Evolutionary conservation across 1,140 invertebrate species (phyloP), one percentile per base, ranked within the genome.

Genomic region (Piezodorus guildinii): DNA sequence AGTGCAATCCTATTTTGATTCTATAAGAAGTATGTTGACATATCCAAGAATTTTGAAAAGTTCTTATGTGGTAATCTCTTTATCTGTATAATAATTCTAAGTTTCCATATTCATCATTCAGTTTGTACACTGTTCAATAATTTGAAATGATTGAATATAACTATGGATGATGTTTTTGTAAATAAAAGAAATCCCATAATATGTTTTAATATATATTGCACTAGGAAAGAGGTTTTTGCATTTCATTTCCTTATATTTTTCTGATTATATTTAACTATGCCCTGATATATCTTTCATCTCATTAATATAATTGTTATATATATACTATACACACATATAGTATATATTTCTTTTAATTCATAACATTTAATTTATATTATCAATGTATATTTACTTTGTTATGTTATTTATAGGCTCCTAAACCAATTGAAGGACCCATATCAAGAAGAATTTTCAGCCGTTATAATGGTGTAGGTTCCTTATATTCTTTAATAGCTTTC

Each of bases 391-490:
- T 6, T 49, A 49, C 21, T 10, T 49, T 6, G 8, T 19, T 19
- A 5, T n/a, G 17, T 49, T 49, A 19, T 49, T 49, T 39, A 39
- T 49, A 49, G 46, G 46, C 46, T 49, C 46, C 46, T 21, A 21
- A 49, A n/a, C 46, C 46, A 4, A 17, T 10, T 17, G n/a, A 49
- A 19, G 46, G 46, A 10, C 46, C 46, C n/a, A 21, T 21, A 54
- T 73, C 79, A 68, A 76, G 79, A 59, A 74, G 78, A 49, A 72
- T 79, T 66, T 80, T 82, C 63, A 82, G 79, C 69, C 76, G 79
- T 6, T 87, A 87, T 70, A 74, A 73, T 14, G 85, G 84, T 27
- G 81, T 77, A 9, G 85, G 83, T 21, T 77, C 79, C 3, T 74
- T 87, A 34, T 85, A 81, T 69, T 81, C 74, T 0, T 77, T 83